phyloP scores from a whole-genome alignment of 2,888 invertebrate genomes.

The Ctenicera cuprea region DNA sequence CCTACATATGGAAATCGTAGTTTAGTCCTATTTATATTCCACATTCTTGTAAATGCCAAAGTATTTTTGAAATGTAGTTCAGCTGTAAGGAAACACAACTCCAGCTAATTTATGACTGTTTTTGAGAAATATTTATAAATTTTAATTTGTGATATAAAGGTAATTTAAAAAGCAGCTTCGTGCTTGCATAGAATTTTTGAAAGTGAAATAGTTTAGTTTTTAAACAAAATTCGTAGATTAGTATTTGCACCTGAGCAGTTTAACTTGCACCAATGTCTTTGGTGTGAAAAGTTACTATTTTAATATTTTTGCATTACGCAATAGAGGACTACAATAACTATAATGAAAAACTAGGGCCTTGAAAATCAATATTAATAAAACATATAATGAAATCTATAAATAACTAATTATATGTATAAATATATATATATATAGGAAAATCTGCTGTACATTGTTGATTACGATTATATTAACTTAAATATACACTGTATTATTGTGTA shows the following conservation, averaged over 20 bases:
- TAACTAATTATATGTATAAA: conserved; percentile 37
- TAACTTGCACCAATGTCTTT: conserved; percentile 6
- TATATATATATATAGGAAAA: conserved; percentile 31
- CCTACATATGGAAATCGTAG: conserved; percentile 22
- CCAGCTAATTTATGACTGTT: too few relatives aligned
- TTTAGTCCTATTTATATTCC: conserved; percentile 15
- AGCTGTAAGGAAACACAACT: neutral
- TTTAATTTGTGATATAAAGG: neutral
- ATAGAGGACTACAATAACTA: conserved; percentile 23
- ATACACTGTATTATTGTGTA: conserved; percentile 47
- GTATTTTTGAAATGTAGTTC: neutral
- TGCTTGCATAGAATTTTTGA: too few relatives aligned
- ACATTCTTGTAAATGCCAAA: neutral
- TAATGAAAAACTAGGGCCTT: conserved; percentile 43
- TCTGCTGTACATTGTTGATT: conserved; percentile 48
- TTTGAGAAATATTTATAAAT: too few relatives aligned
- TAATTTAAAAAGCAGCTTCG: neutral
- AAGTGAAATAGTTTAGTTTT: too few relatives aligned
- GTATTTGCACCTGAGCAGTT: neutral
- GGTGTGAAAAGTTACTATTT: conserved; percentile 29
- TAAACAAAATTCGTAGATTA: too few relatives aligned
- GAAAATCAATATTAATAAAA: conserved; percentile 33
- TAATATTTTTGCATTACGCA: conserved; percentile 41
- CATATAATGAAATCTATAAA: conserved; percentile 35
- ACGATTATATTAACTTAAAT: conserved; percentile 44